Base-by-base conservation (phyloP, 2,113 vertebrate genomes). In the Carettochelys insculpta region DNA sequence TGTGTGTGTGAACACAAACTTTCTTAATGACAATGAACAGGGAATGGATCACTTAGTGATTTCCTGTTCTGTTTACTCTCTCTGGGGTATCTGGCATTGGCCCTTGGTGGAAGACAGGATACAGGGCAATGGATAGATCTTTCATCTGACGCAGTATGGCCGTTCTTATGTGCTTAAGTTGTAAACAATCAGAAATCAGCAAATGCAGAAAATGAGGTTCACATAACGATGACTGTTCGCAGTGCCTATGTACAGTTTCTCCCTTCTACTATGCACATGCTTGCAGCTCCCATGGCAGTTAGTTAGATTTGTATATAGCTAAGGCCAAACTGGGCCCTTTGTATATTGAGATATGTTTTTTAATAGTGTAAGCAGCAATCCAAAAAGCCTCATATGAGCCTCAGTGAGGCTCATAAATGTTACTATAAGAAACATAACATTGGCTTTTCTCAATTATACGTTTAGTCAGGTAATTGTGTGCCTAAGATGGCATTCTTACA, bases 241-340 rank as follows among this genome's bases (percentile, higher is more conserved):
- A 27, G 16, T 77, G 12, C 45, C 8, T 51, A 27, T 68, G 41
- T 43, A 24, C 12, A 27, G 65, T n/a, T 68, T 2, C n/a, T 6
- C 2, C 87, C 83, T 92, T 50, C 73, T 84, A 88, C 85, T 90
- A 34, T 90, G 31, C 0, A 10, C 3, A 52, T 0, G 61, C 73
- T 85, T 65, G 34, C 17, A 65, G 17, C 61, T n/a, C 34, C 17
- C 24, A 4, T 75, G 31, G 24, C 83, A 53, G 73, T 47, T 58
- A 3, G 27, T 38, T 34, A 31, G 10, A 25, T 81, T 75, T 83
- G 47, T 0, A 1, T 6, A 53, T 17, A 11, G n/a, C 4, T 27
- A 6, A 83, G 10, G 16, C 58, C 77, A 50, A 80, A 85, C 25
- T 53, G 50, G 82, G 16, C 24, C 0, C 2, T 27, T 14, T 27